phyloP scores from a whole-genome alignment of 2,797 vertebrate genomes.

The Borostomias antarcticus region DNA sequence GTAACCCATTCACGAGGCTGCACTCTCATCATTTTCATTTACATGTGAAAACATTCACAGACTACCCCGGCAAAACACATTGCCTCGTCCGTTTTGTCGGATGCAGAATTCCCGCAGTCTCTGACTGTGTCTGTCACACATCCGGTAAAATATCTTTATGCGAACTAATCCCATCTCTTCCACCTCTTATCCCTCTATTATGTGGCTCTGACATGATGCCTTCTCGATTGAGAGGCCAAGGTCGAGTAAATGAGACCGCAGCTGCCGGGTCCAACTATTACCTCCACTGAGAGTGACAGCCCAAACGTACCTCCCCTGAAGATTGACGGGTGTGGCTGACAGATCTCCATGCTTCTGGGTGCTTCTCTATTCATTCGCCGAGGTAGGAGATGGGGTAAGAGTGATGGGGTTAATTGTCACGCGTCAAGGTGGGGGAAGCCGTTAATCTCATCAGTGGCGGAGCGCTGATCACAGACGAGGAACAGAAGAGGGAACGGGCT shows the following conservation, averaged over 20 bases:
- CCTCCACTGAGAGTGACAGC: slow-evolving; percentile 25
- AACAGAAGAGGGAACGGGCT: background rate
- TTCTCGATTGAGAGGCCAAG: slow-evolving; percentile 25
- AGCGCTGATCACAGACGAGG: slow-evolving; percentile 23
- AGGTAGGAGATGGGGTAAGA: slow-evolving; percentile 34
- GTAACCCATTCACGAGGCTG: background rate
- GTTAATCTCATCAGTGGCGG: slow-evolving; percentile 46
- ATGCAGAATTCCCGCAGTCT: background rate
- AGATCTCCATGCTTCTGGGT: background rate
- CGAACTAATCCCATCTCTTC: background rate
- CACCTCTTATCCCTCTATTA: background rate
- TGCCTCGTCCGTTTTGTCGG: background rate
- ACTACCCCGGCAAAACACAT: background rate
- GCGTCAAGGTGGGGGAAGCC: slow-evolving; percentile 14
- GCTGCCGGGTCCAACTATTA: background rate
- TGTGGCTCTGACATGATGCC: slow-evolving; percentile 16
- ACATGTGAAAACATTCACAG: background rate
- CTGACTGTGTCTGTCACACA: background rate
- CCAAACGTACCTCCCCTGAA: slow-evolving; percentile 12
- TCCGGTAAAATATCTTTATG: background rate
- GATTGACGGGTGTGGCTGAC: slow-evolving; percentile 34
- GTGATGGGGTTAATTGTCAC: slow-evolving; percentile 53
- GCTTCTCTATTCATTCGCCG: slow-evolving; percentile 27
- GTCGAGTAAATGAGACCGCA: background rate
- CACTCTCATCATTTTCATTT: background rate